Base-by-base conservation (phyloP, 2,888 invertebrate genomes). In the Hyalella azteca region DNA sequence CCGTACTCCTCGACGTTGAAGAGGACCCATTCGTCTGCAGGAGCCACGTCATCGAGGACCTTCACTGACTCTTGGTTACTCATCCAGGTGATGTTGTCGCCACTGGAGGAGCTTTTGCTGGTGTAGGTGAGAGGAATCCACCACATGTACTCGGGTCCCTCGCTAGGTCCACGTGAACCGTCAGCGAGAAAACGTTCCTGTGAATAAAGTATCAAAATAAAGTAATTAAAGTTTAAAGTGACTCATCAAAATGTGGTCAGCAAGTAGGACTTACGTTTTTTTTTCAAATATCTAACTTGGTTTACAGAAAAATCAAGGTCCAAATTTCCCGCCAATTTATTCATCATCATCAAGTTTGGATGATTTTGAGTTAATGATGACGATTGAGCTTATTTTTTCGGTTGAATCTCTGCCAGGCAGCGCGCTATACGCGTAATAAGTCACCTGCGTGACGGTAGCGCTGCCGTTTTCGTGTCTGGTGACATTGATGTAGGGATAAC, bases 1-100 rank as follows among this genome's bases (percentile, higher is more conserved):
- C 84, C 84, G 84, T 94, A 94, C 89, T 95, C 94, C 86, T 94
- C 94, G 9, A 94, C 93, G 88, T 95, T 95, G 0, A 94, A 90
- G 79, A 95, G 92, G 75, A 95, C 90, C 86, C 94, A 94, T 77
- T 91, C 87, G 66, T 92, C 89, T 29, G 89, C 88, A 0, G 22
- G 77, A 13, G 77, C 78, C 40, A 81, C 39, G 15, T 78, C 79
- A 26, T 59, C 45, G 3, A 82, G 66, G 54, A 40, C 32, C 15
- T 75, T 78, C 15, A 54, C 45, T 22, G 81, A 80, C 86, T 86
- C 82, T 90, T 90, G 60, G 89, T 88, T 73, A 22, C 73, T 49
- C 80, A 91, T 86, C 91, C 91, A 92, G 0, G 89, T 86, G 84
- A 89, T 89, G 3, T 91, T 90, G 0, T 91, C 91, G 0, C 87